These are phyloP conservation scores for Tricholauxania praeusta DNA, from an alignment of 2,888 invertebrate genomes.

Conservation along the genomic window DNA sequence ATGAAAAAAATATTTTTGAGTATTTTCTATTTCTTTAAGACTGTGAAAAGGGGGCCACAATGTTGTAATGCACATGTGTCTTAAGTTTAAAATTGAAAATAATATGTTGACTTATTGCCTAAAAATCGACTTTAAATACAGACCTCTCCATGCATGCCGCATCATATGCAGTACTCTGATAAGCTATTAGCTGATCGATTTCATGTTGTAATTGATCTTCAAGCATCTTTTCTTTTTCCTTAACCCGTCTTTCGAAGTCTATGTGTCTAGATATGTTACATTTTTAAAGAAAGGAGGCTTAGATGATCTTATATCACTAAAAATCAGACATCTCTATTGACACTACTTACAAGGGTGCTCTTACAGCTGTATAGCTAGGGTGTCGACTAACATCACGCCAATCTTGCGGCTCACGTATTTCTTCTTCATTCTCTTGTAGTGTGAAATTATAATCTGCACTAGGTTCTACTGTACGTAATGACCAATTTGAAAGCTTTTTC, in stretches of 20 bases:
- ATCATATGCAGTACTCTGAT: slow-evolving; percentile 49
- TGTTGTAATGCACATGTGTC: slow-evolving; percentile 51
- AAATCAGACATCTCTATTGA: too few species aligned
- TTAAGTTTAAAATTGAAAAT: slow-evolving; percentile 28
- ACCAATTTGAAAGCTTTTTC: too few species aligned
- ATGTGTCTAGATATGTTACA: too few species aligned
- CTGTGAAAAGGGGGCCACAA: slow-evolving; percentile 58
- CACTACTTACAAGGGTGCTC: slow-evolving; percentile 48
- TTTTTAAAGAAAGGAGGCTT: too few species aligned
- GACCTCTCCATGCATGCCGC: slow-evolving; percentile 50
- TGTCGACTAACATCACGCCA: slow-evolving; percentile 10
- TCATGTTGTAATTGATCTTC: slow-evolving; percentile 50
- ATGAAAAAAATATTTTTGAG: slow-evolving; percentile 47
- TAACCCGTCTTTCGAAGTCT: too few species aligned
- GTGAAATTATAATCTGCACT: too few species aligned
- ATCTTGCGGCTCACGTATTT: background rate
- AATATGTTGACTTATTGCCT: background rate
- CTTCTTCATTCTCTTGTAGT: too few species aligned
- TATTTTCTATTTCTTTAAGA: slow-evolving; percentile 45
- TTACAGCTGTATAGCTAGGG: slow-evolving; percentile 49
- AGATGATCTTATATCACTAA: too few species aligned
- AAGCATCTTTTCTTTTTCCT: too few species aligned
- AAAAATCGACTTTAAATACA: background rate
- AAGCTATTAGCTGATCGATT: slow-evolving; percentile 44
- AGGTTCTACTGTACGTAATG: too few species aligned